Conservation (phyloP, 2,888 invertebrate genomes). For the Watsonalla cultraria region DNA sequence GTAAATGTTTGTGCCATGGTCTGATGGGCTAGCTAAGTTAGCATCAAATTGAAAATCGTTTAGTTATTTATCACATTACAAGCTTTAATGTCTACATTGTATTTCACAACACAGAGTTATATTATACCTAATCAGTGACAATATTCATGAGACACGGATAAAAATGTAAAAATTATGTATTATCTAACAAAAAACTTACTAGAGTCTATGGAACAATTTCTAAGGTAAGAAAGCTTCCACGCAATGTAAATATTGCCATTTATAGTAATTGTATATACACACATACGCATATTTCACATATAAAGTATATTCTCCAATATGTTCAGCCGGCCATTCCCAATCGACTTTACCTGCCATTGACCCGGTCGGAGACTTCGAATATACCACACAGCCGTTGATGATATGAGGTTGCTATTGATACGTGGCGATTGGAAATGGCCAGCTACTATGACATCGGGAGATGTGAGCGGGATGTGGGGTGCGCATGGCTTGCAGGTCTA, state of each 20-base stretch:
- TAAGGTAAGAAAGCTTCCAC: slow-evolving; percentile 1
- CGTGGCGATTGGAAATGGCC: slow-evolving; percentile 38
- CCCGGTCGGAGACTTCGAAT: too few relatives aligned
- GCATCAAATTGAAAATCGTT: background rate
- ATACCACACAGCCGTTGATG: too few relatives aligned
- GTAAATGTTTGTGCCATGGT: too few relatives aligned
- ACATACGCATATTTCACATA: slow-evolving; percentile 36
- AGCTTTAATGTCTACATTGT: slow-evolving; percentile 1
- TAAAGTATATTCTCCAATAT: slow-evolving; percentile 19
- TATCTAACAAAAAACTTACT: background rate
- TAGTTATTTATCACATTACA: background rate
- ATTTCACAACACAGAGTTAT: slow-evolving; percentile 1
- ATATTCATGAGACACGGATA: background rate
- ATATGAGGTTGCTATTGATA: slow-evolving; percentile 8
- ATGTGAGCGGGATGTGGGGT: slow-evolving; percentile 16
- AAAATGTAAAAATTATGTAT: slow-evolving; percentile 2
- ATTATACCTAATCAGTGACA: slow-evolving; percentile 2
- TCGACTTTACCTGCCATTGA: slow-evolving; percentile 13
- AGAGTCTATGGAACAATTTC: background rate
- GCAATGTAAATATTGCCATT: slow-evolving; percentile 17
- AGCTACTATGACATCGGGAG: slow-evolving; percentile 32
- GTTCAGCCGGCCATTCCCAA: slow-evolving; percentile 48
- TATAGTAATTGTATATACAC: slow-evolving; percentile 57
- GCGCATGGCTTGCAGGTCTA: slow-evolving; percentile 25
- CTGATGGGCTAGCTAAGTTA: too few relatives aligned